These are phyloP conservation scores for Montipora cactus DNA, from an alignment of 64 coral and sea anemone genomes.

Conservation along the genomic window DNA sequence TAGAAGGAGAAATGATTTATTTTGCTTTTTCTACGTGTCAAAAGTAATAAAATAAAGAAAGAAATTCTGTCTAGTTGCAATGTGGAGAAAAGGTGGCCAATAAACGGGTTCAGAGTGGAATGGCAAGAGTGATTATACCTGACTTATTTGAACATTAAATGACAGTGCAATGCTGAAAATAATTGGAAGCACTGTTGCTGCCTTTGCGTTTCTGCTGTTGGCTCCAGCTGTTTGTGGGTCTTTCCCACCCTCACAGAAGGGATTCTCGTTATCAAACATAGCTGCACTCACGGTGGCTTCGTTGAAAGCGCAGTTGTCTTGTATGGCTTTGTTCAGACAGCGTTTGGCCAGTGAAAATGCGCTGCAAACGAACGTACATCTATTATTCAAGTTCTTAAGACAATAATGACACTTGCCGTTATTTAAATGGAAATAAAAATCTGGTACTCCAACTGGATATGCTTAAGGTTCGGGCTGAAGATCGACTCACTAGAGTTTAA, in stretches of 20 bases:
- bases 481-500: too few relatives aligned
- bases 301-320: not conserved
- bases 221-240: not conserved
- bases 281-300: not conserved
- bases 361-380: not conserved
- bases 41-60: too few relatives aligned
- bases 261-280: slow-evolving; percentile 24
- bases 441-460: too few relatives aligned
- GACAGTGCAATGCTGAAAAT: not conserved
- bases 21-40: too few relatives aligned
- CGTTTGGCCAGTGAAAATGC: slow-evolving; percentile 10
- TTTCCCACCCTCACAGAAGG: slow-evolving; percentile 37
- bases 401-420: too few relatives aligned
- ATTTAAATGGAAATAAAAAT: too few relatives aligned
- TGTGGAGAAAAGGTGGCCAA: too few relatives aligned
- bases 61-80: too few relatives aligned
- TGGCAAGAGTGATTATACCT: not conserved
- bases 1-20: too few relatives aligned
- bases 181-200: not conserved
- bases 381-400: not conserved
- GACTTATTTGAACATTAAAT: not conserved
- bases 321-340: slow-evolving; percentile 2
- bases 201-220: not conserved
- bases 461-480: too few relatives aligned
- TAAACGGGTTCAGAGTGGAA: too few relatives aligned